Evolutionary conservation across 1,140 invertebrate genomes (phyloP).

Genomic region (Teleopsis dalmanni): DNA sequence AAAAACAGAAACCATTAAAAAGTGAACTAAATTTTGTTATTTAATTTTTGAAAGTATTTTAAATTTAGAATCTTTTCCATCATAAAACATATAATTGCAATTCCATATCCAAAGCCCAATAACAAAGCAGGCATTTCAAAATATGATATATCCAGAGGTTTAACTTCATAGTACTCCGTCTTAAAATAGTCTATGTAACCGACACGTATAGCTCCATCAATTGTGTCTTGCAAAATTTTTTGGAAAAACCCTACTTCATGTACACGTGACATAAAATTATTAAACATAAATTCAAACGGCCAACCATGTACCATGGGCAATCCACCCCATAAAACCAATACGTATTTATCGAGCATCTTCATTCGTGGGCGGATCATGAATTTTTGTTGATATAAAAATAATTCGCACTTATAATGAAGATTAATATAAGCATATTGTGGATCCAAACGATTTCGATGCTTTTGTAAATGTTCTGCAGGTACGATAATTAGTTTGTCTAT

Average conservation of each 20-base stretch:
- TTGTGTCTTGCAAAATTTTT: neutral
- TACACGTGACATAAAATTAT: neutral
- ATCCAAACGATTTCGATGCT: slow-evolving; percentile 1
- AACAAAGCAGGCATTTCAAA: neutral
- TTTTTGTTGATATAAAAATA: neutral
- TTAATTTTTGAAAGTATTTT: no score
- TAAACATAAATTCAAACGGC: neutral
- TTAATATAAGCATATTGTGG: neutral
- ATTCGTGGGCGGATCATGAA: neutral
- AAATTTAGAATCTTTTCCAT: no score
- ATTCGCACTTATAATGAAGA: neutral
- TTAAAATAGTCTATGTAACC: neutral
- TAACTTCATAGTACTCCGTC: neutral
- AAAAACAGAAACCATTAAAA: no score
- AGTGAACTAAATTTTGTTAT: no score
- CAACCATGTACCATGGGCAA: neutral
- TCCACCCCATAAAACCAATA: neutral
- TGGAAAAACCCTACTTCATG: neutral
- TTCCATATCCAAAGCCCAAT: neutral
- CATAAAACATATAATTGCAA: neutral
- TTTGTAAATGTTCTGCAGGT: neutral
- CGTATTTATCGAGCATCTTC: neutral
- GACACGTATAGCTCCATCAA: neutral
- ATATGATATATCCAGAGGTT: neutral
- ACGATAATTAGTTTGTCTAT: neutral